Percentiles rank a stretch among this genome's conserved stretches.
phyloP scores from a whole-genome alignment of 37 sponge, comb jelly and placozoan species.

The Beroe forskalii region DNA sequence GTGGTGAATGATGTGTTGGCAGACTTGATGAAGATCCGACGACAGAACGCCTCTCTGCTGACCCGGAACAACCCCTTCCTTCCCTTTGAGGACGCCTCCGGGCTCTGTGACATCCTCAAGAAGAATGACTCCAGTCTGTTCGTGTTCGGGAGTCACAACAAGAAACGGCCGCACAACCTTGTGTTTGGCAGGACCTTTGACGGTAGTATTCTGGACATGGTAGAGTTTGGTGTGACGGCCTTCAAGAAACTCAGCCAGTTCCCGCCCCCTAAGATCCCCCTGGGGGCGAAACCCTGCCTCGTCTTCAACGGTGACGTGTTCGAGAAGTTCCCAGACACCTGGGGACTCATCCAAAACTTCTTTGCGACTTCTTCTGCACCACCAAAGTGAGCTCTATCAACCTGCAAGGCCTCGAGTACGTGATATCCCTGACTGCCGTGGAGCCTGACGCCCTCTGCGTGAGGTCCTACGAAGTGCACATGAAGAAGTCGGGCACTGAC shows the following conservation, averaged over 20 bases:
- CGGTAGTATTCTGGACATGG: constrained; percentile 85
- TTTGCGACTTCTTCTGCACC: constrained; percentile 84
- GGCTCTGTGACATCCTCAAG: constrained; percentile 68
- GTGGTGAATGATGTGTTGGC: constrained; percentile 76
- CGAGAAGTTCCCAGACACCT: constrained; percentile 77
- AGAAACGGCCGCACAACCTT: constrained; percentile 92
- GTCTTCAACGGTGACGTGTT: constrained; percentile 83
- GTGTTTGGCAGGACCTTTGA: constrained; percentile 84
- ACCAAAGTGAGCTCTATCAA: constrained; percentile 69
- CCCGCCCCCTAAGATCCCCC: constrained; percentile 62
- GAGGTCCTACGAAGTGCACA: constrained; percentile 71
- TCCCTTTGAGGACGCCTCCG: constrained; percentile 1
- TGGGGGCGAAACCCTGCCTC: constrained; percentile 81
- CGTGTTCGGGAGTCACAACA: constrained; percentile 87
- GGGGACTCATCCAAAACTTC: constrained; percentile 73
- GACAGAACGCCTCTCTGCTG: constrained; percentile 56
- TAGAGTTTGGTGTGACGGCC: constrained; percentile 87
- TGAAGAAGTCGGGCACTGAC: constrained; percentile 86
- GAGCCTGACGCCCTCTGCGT: constrained; percentile 74
- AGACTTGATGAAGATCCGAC: constrained; percentile 75
- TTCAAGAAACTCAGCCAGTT: constrained; percentile 71
- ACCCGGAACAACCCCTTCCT: background rate
- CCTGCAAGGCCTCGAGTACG: constrained; percentile 84
- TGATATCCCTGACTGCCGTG: constrained; percentile 75
- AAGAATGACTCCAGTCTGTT: constrained; percentile 88